phyloP scores from a whole-genome alignment of 2,797 vertebrate genomes.

The Malurus leucopterus region DNA sequence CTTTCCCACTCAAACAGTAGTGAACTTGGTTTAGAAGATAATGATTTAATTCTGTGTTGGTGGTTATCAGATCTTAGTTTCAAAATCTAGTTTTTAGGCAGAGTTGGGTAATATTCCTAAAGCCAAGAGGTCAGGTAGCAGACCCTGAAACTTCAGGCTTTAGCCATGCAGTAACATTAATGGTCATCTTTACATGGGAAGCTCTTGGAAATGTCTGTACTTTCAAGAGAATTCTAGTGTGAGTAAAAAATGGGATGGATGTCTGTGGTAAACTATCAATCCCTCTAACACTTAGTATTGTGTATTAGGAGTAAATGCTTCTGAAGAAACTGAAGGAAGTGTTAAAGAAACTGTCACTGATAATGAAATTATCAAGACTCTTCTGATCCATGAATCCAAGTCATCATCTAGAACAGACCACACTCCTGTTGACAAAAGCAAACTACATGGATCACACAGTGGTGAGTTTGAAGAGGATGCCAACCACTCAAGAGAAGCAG shows the following conservation, averaged over 20 bases:
- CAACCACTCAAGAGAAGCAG: background rate
- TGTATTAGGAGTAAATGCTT: background rate
- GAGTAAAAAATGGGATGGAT: background rate
- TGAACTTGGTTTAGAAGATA: background rate
- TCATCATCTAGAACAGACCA: background rate
- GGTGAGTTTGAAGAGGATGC: conserved; percentile 28
- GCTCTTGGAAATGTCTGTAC: background rate
- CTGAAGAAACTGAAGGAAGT: background rate
- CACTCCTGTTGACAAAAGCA: background rate
- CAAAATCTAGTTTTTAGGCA: background rate
- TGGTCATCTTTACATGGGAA: background rate
- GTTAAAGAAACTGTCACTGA: background rate
- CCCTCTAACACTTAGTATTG: background rate
- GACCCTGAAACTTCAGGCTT: background rate
- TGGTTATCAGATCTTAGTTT: background rate
- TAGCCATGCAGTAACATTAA: background rate
- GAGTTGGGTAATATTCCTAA: background rate
- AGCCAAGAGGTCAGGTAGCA: background rate
- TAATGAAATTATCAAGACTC: conserved; percentile 63
- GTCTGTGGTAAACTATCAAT: background rate
- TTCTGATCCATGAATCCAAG: conserved; percentile 61
- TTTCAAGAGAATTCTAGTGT: background rate
- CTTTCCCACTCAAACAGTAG: background rate
- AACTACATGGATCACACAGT: background rate
- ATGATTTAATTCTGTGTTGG: background rate